Conservation (phyloP, 2,113 vertebrate genomes). For the Herpetotheres cachinnans region DNA sequence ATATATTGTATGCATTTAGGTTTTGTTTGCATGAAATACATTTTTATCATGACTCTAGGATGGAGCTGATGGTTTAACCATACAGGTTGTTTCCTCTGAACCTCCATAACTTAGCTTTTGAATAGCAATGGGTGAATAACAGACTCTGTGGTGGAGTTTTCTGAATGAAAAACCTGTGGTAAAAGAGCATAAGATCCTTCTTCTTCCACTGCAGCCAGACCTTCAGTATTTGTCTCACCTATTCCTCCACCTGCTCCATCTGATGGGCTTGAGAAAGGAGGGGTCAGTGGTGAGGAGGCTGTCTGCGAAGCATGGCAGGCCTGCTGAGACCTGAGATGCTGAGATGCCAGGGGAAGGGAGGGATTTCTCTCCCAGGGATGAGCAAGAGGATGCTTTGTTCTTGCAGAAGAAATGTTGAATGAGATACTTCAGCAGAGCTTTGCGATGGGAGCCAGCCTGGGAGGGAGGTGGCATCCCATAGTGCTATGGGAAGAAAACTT, state of each 20-base stretch:
- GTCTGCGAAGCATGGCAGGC: not conserved
- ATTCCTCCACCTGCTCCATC: not conserved
- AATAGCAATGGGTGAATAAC: not conserved
- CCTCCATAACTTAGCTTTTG: not conserved
- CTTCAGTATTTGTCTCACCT: not conserved
- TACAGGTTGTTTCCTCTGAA: not conserved
- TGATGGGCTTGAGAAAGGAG: not conserved
- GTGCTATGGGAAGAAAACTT: not conserved
- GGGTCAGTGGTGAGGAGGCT: not conserved
- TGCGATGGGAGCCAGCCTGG: fast-evolving
- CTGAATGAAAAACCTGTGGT: not conserved
- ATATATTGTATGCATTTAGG: fast-evolving
- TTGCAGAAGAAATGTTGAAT: not conserved
- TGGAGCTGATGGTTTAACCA: not conserved
- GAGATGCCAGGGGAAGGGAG: not conserved
- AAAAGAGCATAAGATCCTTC: not conserved
- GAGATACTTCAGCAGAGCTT: not conserved
- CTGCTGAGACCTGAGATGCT: not conserved
- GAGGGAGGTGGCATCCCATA: not conserved
- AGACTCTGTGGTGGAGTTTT: not conserved
- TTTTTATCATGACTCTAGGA: not conserved
- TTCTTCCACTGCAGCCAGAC: not conserved
- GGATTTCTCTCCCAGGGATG: not conserved
- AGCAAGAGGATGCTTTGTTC: not conserved
- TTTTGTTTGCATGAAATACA: not conserved